Conservation (phyloP, 2,888 invertebrate genomes). For the Anarsia innoxiella region DNA sequence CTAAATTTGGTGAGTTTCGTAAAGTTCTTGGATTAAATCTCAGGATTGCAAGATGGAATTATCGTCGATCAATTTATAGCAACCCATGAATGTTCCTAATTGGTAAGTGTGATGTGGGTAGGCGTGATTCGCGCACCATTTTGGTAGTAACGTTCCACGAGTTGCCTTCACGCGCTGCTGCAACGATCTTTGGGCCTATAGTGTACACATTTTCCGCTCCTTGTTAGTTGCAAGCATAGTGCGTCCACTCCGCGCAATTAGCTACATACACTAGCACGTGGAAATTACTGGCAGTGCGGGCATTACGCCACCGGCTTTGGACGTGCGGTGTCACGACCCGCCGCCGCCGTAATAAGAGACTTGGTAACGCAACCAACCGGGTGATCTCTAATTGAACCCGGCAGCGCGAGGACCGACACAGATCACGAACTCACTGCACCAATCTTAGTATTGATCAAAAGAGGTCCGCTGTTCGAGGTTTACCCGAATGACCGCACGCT, state of each 20-base stretch:
- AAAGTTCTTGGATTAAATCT: too few species aligned
- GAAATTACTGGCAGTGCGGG: conserved; percentile 42
- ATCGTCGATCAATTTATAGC: conserved; percentile 1
- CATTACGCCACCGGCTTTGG: conserved; percentile 50
- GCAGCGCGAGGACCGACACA: conserved; percentile 42
- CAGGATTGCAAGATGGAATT: neutral
- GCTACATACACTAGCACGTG: conserved; percentile 44
- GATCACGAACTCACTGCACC: conserved; percentile 30
- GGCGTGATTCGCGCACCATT: conserved; percentile 9
- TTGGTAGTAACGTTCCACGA: conserved; percentile 1
- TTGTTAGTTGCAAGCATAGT: conserved; percentile 26
- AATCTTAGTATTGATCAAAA: conserved; percentile 29
- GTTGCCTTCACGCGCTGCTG: conserved; percentile 13
- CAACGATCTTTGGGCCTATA: conserved; percentile 39
- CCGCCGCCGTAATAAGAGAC: conserved; percentile 38
- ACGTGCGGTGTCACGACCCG: conserved; percentile 55
- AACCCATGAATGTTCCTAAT: conserved; percentile 6
- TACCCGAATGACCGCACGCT: neutral
- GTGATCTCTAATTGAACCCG: conserved; percentile 56
- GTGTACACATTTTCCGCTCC: conserved; percentile 44
- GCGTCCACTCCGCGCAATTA: conserved; percentile 45
- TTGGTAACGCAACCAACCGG: conserved; percentile 47
- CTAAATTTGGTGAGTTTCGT: too few species aligned
- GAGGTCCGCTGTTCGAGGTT: conserved; percentile 13
- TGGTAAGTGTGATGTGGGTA: conserved; percentile 2